Base-by-base conservation (phyloP, 2,113 vertebrate genomes). In the Onychostruthus taczanowskii region DNA sequence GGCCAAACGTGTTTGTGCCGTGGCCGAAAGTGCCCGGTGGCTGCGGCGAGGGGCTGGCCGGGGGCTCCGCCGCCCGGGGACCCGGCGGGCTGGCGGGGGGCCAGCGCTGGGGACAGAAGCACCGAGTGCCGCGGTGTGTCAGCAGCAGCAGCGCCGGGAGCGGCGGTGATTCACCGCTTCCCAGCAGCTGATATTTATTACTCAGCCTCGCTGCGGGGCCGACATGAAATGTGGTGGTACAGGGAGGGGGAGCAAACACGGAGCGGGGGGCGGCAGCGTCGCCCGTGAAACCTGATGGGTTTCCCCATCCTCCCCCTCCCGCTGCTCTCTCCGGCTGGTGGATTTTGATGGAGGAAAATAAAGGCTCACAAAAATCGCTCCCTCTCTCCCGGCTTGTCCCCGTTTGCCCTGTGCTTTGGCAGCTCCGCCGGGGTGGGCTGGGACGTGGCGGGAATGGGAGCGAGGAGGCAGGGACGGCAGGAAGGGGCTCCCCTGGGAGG, bases 331-430 rank as follows among this genome's bases (percentile, higher is more conserved):
- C 80, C 8, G 83, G 69, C 89, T 80, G 84, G 41, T 77, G 94
- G 93, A 73, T 92, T 94, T 88, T 61, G 93, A 92, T 87, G 91
- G 96, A 93, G 86, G 93, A 76, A 96, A 97, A 95, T 52, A 81
- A 94, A 81, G 11, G 94, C 84, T 90, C 18, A 8, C 87, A 76
- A 88, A 84, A 92, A 76, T 83, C 82, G 7, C 86, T 93, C 53
- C 22, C 78, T 49, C 82, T 72, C 90, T 82, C 37, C 44, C 14
- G 2, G 81, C 72, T 66, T 96, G 96, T 96, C 96, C 97, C 93
- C 83, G 22, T 95, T 95, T 97, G 96, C 96, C 94, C 96, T 77
- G 81, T 1, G 79, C 89, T 55, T 94, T 95, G 95, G 97, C 96
- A 95, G 94, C 70, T 66, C 72, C 0, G 56, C 58, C 18, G 59